Base-by-base conservation (phyloP, 2,797 vertebrate genomes). In the Sebastes aleutianus region DNA sequence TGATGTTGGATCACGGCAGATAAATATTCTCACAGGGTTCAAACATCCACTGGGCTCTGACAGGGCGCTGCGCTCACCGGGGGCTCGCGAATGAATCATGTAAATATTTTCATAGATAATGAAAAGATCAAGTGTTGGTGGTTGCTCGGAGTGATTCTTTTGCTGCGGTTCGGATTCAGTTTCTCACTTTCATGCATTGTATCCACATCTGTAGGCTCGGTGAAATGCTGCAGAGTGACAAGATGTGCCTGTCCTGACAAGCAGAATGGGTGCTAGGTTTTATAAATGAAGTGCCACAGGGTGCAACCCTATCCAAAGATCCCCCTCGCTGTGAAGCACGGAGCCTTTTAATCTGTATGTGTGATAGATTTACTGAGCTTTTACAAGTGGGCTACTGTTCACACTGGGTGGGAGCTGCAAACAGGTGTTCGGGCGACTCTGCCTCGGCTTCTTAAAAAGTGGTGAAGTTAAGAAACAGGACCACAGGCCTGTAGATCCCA, bases 341-440 rank as follows among this genome's bases (percentile, higher is more conserved):
- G 69, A 88, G 86, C 91, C 88, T 94, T 94, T 91, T 93, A 87
- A 93, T 94, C 88, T 91, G 77, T 18, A 76, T 76, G 80, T 89
- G 79, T 93, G 93, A 92, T 85, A 79, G 92, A 95, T 95, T 94
- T 94, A 95, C 91, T 79, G 89, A 88, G 84, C 81, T 91, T 92
- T 94, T 91, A 91, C 87, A 91, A 91, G 91, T 77, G 74, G 87
- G 70, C 73, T 82, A 57, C 83, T 61, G 74, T 71, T 92, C 89
- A 11, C 75, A 10, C 77, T 90, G 90, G 88, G 91, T 91, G 92
- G 91, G 92, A 95, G 82, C 83, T 69, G 78, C 59, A 85, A 93
- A 90, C 92, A 94, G 92, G 89, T 93, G 93, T 93, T 87, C 85
- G 66, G 66, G 32, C 34, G 18, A 20, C 72, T 80, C 72, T 22